These are phyloP conservation scores for Clarias macrocephalus DNA, from an alignment of 2,113 vertebrate species.

Conservation along the genomic window DNA sequence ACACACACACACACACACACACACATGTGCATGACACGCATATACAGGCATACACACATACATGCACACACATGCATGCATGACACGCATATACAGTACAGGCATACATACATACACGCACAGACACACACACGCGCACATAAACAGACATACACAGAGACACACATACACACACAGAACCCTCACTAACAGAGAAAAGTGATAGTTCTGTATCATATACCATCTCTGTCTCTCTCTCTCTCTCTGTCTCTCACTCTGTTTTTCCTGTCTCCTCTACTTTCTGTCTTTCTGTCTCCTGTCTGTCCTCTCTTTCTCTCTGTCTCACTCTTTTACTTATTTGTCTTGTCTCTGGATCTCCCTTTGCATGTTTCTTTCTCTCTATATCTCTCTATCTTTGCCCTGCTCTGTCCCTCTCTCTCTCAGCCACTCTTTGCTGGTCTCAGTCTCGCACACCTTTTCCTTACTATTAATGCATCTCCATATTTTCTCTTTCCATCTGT, in stretches of 20 bases:
- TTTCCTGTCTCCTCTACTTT: not conserved
- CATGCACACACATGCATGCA: too few relatives aligned
- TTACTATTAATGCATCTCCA: not conserved
- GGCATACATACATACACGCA: too few relatives aligned
- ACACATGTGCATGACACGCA: not conserved
- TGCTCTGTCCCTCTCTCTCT: not conserved
- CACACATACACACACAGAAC: not conserved
- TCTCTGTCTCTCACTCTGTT: not conserved
- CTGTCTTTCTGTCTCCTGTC: not conserved
- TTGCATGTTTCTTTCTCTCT: not conserved
- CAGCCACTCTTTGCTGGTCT: too few relatives aligned
- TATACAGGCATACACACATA: too few relatives aligned
- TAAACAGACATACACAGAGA: not conserved
- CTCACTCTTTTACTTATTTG: not conserved
- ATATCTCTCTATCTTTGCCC: not conserved
- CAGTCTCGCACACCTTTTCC: too few relatives aligned
- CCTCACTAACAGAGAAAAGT: not conserved
- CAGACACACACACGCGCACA: not conserved
- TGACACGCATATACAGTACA: too few relatives aligned
- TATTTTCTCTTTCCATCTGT: not conserved
- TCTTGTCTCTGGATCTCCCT: too few relatives aligned
- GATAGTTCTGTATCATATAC: not conserved
- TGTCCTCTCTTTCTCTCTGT: not conserved
- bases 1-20: not conserved
- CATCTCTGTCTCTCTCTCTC: not conserved